Evolutionary conservation across 2,797 vertebrate species (phyloP).

Genomic region (Coccyzus lansbergi): DNA sequence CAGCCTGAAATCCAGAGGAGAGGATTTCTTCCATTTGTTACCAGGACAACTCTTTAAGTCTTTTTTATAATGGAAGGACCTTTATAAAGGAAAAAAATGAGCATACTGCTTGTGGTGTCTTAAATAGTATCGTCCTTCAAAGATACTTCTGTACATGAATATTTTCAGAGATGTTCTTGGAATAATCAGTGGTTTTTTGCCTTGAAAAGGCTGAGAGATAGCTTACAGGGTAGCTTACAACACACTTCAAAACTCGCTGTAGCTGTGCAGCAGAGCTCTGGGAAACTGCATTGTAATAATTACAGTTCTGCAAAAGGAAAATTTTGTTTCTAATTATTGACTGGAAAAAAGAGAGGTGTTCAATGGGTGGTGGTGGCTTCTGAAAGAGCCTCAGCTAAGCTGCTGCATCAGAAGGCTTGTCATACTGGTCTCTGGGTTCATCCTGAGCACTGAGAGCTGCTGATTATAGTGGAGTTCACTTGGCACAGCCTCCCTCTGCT

Average conservation of each 20-base stretch:
- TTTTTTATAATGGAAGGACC: not conserved
- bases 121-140: not conserved
- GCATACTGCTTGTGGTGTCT: not conserved
- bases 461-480: accelerated
- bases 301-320: not conserved
- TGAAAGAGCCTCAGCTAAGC: accelerated
- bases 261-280: not conserved
- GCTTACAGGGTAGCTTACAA: not conserved
- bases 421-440: accelerated
- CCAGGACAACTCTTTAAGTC: not conserved
- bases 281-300: not conserved
- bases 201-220: not conserved
- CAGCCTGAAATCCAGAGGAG: not conserved
- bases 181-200: not conserved
- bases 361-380: not conserved
- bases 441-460: not conserved
- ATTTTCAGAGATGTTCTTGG: not conserved
- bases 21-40: not conserved
- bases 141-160: not conserved
- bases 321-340: not conserved
- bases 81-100: not conserved
- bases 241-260: not conserved
- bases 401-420: not conserved
- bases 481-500: not conserved
- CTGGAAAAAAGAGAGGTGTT: not conserved